A percentile compares a stretch with the other conserved stretches of the same genome.
Evolutionary conservation across 64 coral and sea anemone species (phyloP).

Genomic region (Montipora capricornis): DNA sequence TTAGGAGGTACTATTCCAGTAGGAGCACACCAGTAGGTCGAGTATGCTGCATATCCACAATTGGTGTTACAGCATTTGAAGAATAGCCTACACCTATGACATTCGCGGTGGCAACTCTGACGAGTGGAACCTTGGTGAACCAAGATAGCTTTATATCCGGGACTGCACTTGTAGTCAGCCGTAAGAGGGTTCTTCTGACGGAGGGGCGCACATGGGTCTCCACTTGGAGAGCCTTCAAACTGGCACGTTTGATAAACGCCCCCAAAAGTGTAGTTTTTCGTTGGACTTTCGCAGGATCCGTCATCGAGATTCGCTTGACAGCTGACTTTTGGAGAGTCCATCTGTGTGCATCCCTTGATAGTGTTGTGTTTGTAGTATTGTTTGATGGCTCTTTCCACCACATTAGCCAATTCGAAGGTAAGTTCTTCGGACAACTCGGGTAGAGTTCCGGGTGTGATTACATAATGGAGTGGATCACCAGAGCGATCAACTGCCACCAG

Average conservation of each 20-base stretch:
- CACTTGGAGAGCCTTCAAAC: constrained; percentile 36
- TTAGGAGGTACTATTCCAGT: constrained; percentile 46
- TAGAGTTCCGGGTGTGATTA: constrained; percentile 63
- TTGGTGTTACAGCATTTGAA: constrained; percentile 81
- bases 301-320: constrained; percentile 97
- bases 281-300: constrained; percentile 76
- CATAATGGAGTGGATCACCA: constrained; percentile 86
- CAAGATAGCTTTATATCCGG: constrained; percentile 79
- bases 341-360: constrained; percentile 88
- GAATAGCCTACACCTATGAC: constrained; percentile 59
- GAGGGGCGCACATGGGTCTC: constrained; percentile 70
- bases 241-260: constrained; percentile 90
- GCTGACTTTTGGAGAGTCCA: constrained; percentile 89
- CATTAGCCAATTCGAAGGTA: constrained; percentile 37
- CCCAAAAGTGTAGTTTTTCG: constrained; percentile 92
- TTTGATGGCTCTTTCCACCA: constrained; percentile 81
- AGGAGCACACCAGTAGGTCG: constrained; percentile 89
- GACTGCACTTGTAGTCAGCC: constrained; percentile 75
- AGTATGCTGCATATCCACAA: constrained; percentile 65
- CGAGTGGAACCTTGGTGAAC: constrained; percentile 79
- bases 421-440: constrained; percentile 79
- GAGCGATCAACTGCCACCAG: constrained; percentile 85
- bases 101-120: constrained; percentile 49
- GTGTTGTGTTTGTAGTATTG: constrained; percentile 88
- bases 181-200: constrained; percentile 85